Evolutionary conservation across 1,140 invertebrate species (phyloP).

Genomic region (Penaeus japonicus): DNA sequence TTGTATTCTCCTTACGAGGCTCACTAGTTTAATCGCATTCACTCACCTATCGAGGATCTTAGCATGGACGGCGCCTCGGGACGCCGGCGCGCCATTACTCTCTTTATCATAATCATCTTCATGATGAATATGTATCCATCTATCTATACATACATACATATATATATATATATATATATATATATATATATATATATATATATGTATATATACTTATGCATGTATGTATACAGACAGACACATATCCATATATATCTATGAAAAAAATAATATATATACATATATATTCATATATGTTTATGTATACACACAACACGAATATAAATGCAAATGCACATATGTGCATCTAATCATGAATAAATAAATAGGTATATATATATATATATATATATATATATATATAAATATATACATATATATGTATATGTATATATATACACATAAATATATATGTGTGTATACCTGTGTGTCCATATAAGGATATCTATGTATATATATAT

Average conservation of each 20-base stretch:
- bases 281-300: not conserved
- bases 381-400: not conserved
- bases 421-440: not conserved
- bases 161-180: not conserved
- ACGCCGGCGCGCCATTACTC: not conserved
- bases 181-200: slow-evolving; percentile 6
- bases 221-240: not conserved
- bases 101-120: not conserved
- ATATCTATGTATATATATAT: not conserved
- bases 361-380: not conserved
- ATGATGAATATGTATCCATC: not conserved
- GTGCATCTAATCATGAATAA: not conserved
- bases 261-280: not conserved
- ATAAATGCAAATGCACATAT: not conserved
- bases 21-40: too few relatives aligned
- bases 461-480: not conserved
- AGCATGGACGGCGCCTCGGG: not conserved
- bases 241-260: not conserved
- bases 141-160: not conserved
- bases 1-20: too few relatives aligned
- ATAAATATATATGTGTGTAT: not conserved
- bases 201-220: not conserved
- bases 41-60: not conserved
- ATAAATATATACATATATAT: not conserved
- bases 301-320: not conserved